Percentiles rank a stretch among this genome's conserved stretches.
These are phyloP conservation scores for Lytechinus variegatus DNA, from an alignment of 35 echinoderm and acorn worm genomes.

Conservation along the genomic window DNA sequence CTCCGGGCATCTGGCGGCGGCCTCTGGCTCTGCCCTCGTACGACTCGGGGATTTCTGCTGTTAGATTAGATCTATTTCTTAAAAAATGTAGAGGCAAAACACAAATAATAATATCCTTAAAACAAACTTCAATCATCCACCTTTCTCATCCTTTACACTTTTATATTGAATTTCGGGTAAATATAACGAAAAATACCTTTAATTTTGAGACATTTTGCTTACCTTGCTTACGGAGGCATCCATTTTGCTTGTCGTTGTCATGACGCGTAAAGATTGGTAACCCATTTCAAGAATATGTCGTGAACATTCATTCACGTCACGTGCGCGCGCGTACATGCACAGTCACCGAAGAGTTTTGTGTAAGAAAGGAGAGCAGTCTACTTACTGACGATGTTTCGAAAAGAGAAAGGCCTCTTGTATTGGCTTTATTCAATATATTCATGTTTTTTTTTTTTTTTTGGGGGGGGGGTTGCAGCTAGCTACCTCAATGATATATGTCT, in stretches of 20 bases:
- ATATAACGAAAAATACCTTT: background rate
- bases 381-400: too few relatives aligned
- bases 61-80: background rate
- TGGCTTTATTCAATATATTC: too few relatives aligned
- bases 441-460: too few relatives aligned
- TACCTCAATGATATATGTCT: too few relatives aligned
- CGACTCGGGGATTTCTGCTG: too few relatives aligned
- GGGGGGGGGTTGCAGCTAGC: too few relatives aligned
- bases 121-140: background rate
- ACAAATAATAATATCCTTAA: background rate
- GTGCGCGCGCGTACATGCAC: background rate
- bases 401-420: too few relatives aligned
- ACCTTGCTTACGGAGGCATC: background rate
- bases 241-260: slow-evolving; percentile 73
- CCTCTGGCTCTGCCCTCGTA: background rate
- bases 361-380: too few relatives aligned
- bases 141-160: background rate
- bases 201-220: background rate
- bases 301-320: too few relatives aligned
- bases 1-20: too few relatives aligned
- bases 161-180: background rate
- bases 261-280: slow-evolving; percentile 3
- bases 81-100: background rate
- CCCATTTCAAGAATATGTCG: background rate
- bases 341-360: too few relatives aligned